Conservation (phyloP, 2,888 invertebrate species). For the Adineta ricciae region DNA sequence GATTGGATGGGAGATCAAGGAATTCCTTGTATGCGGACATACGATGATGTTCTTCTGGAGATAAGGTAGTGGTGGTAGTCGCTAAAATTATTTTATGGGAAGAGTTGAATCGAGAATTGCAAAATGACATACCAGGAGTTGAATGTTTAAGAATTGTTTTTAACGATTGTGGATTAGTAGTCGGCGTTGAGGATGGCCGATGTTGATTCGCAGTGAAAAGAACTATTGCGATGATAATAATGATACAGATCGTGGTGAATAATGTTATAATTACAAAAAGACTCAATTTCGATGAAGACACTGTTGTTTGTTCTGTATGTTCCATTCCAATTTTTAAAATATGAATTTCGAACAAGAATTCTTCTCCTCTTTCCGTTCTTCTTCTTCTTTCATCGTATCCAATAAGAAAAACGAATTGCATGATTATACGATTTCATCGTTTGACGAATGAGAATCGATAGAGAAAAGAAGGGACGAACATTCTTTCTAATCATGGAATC, state of each 20-base stretch:
- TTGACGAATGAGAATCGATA: background rate
- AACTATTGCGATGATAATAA: background rate
- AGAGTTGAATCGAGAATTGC: too few species aligned
- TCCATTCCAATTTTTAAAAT: background rate
- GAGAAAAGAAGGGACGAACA: background rate
- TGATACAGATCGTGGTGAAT: background rate
- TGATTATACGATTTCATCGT: background rate
- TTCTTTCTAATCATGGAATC: background rate
- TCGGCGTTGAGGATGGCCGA: background rate
- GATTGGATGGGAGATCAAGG: background rate
- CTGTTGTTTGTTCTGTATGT: background rate
- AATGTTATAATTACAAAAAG: background rate
- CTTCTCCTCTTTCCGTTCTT: background rate
- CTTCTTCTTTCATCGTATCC: background rate
- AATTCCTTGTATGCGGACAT: background rate
- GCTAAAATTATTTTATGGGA: too few species aligned
- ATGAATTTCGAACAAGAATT: background rate
- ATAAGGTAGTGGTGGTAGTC: background rate
- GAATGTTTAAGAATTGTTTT: background rate
- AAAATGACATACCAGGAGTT: background rate
- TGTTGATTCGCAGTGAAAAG: background rate
- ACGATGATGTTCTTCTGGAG: background rate
- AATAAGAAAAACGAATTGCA: background rate
- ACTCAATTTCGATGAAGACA: background rate
- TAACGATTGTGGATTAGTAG: background rate